A percentile compares a stretch with the other conserved stretches of the same genome.
Conservation (phyloP, 2,113 vertebrate species). For the Amblyopsis rosae region DNA sequence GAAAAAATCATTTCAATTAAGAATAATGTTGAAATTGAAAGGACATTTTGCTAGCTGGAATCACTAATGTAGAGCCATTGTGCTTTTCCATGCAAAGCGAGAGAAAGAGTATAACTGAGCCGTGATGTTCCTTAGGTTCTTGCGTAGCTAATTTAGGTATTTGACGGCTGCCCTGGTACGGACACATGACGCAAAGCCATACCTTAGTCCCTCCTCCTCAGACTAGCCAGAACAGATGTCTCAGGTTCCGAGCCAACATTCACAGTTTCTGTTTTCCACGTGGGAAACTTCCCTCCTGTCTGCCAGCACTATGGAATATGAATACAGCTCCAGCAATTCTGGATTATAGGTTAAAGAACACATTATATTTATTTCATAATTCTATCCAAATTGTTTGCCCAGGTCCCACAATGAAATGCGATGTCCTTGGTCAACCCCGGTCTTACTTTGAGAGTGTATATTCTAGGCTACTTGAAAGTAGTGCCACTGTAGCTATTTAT, state of each 20-base stretch:
- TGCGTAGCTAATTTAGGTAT: constrained; percentile 2
- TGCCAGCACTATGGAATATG: constrained; percentile 64
- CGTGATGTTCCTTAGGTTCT: not conserved
- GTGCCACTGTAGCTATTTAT: too few relatives aligned
- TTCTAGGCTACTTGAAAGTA: constrained; percentile 5
- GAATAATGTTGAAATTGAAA: not conserved
- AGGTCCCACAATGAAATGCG: constrained; percentile 50
- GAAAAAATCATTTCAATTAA: not conserved
- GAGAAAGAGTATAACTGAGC: constrained; percentile 1
- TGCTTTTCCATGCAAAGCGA: not conserved
- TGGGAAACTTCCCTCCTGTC: constrained; percentile 67
- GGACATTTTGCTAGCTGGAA: too few relatives aligned
- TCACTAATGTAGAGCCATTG: too few relatives aligned
- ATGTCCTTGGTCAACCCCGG: constrained; percentile 48
- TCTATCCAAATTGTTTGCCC: constrained; percentile 41
- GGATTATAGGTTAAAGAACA: constrained; percentile 70
- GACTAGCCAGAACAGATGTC: constrained; percentile 75
- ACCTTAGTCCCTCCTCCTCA: constrained; percentile 23
- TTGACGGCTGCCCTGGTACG: constrained; percentile 24
- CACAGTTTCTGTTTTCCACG: constrained; percentile 70
- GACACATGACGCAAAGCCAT: constrained; percentile 24
- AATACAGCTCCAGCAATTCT: constrained; percentile 54
- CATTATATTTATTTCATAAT: constrained; percentile 58
- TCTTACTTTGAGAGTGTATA: constrained; percentile 4
- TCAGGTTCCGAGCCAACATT: constrained; percentile 66